Evolutionary conservation across 2,797 vertebrate species (phyloP), one percentile per base, ranked within the genome.

Genomic region (Sebastes baramenuke): DNA sequence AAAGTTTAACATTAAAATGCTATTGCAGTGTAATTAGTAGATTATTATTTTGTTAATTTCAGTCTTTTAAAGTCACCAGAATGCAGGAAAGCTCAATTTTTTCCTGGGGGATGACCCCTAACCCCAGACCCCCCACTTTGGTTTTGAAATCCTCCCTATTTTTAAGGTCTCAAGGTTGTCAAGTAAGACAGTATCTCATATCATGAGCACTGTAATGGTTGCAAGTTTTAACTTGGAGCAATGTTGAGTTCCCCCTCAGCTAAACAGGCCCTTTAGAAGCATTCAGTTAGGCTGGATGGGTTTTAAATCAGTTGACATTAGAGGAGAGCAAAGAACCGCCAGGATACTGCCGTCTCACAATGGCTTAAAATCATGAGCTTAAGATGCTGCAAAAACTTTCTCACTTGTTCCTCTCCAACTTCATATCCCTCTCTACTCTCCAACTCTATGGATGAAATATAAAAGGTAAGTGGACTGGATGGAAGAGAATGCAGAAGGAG

Each of bases 251-350:
- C 34, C 10, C 68, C 1, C 10, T 81, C 1, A 38, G 13, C 4
- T 30, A 60, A 77, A 72, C 56, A 13, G 56, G 6, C 10, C 30
- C 12, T 74, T 81, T 66, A 66, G 36, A 82, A 64, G 61, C 25
- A 68, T 30, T 42, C 30, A 60, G 6, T 72, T 13, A 1, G 16
- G n/a, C 36, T n/a, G 16, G 7, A 10, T 42, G 62, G 55, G 34
- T 54, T 75, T 80, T 59, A 22, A n/a, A 81, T 61, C 27, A 69
- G 74, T 5, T 56, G 32, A 83, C 72, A 72, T 69, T 42, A 71
- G 30, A 77, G 8, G n/a, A 75, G 32, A 69, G 58, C 42, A 77
- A 34, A 75, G 25, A 73, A 72, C 5, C 4, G 4, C 13, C 34
- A 69, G n/a, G n/a, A 80, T 38, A 67, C 13, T 27, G 22, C n/a